Base-by-base conservation (phyloP, 2,888 invertebrate species). In the Muscina levida region DNA sequence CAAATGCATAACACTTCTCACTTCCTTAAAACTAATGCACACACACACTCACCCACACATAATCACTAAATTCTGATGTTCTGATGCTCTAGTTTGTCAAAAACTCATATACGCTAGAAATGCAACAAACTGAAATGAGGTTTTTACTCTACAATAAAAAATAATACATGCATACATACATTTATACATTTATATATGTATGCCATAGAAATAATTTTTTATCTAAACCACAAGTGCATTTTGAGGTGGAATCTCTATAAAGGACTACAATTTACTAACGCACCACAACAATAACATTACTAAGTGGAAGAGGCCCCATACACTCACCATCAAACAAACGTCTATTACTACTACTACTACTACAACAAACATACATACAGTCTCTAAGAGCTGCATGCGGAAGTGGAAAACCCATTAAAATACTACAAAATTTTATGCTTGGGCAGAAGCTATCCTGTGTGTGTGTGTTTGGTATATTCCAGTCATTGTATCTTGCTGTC, bases 81-180 rank as follows among this genome's bases (percentile, higher is more conserved):
- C 24, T 53, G 22, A 53, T 53, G 53, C 53, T 53, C 53, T 17
- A 53, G 53, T 53, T 53, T 53, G 53, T 53, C 53, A 53, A 22
- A 53, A 3, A 22, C 24, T 22, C 53, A 22, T 8, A 51, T 22
- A 19, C 19, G 22, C 22, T 10, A 19, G 4, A 17, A 15, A 53
- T 53, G 53, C 53, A 53, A 53, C 53, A 24, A 53, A 53, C 53
- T 53, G 24, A 53, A 53, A 5, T 53, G 53, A 5, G 19, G 24
- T 22, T 22, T 48, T 19, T 3, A 31, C 31, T 31, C 31, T 31
- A 11, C 24, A 53, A 53, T 53, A 22, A 53, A 53, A 53, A 53
- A 24, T 22, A 44, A 8, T 13, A 53, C 10, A 53, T 51, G 8
- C 3, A 31, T 31, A 31, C n/a, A n/a, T n/a, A n/a, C n/a, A n/a